Percentiles rank a stretch among this genome's conserved stretches.
Conservation (phyloP, 1,140 invertebrate species). For the Heliconius hermathena region DNA sequence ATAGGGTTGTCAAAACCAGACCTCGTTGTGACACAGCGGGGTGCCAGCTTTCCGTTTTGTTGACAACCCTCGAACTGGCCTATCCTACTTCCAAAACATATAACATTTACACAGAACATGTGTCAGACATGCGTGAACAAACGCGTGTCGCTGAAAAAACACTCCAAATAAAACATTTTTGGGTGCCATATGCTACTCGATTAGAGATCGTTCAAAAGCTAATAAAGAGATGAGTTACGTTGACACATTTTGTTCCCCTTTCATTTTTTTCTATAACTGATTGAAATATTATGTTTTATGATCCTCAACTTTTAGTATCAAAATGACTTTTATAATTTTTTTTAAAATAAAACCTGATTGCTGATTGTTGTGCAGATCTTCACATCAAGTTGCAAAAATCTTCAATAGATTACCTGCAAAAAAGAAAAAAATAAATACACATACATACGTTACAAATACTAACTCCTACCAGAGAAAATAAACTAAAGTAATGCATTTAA, state of each 20-base stretch:
- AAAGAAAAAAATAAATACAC: neutral
- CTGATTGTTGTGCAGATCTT: no score
- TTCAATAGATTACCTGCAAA: neutral
- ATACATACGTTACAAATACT: neutral
- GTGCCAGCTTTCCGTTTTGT: constrained; percentile 24
- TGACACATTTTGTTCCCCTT: constrained; percentile 23
- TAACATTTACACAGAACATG: constrained; percentile 53
- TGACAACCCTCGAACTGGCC: constrained; percentile 46
- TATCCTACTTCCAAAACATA: constrained; percentile 50
- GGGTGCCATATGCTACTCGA: constrained; percentile 42
- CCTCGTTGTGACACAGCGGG: constrained; percentile 43
- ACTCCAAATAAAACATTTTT: constrained; percentile 44
- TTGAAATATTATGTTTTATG: neutral
- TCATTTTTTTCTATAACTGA: neutral
- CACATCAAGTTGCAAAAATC: neutral
- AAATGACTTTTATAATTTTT: no score
- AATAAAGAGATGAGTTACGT: constrained; percentile 45
- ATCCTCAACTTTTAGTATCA: neutral
- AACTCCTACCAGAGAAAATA: neutral
- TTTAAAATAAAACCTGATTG: no score
- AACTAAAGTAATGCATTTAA: neutral
- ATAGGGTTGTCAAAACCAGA: constrained; percentile 62
- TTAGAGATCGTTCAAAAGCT: constrained; percentile 41
- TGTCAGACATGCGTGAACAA: constrained; percentile 50
- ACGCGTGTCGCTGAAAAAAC: constrained; percentile 58